Evolutionary conservation across 2,888 invertebrate genomes (phyloP).

Genomic region (Mimas tiliae): DNA sequence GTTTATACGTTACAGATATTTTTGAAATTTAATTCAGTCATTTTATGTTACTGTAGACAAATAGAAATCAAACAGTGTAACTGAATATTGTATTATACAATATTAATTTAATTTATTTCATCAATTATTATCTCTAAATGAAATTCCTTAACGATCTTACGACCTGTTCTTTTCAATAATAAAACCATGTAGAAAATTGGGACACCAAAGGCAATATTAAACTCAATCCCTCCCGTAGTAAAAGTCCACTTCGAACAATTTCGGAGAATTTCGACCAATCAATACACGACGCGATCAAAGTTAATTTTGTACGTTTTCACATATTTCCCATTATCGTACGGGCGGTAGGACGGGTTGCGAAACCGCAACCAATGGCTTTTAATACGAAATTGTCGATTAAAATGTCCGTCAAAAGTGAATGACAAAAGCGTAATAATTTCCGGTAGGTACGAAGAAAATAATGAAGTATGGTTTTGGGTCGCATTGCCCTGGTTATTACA

Average conservation of each 20-base stretch:
- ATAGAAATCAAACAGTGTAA: too few species aligned
- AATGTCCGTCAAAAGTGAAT: conserved; percentile 27
- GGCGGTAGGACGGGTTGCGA: not conserved
- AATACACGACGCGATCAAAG: conserved; percentile 7
- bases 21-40: too few species aligned
- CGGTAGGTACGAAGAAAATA: conserved; percentile 45
- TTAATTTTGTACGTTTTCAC: conserved; percentile 10
- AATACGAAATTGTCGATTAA: conserved; percentile 28
- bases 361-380: conserved; percentile 27
- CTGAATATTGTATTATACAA: too few species aligned
- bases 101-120: too few species aligned
- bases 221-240: not conserved
- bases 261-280: conserved; percentile 1
- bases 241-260: not conserved
- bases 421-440: conserved; percentile 52
- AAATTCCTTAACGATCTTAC: too few species aligned
- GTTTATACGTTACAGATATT: too few species aligned
- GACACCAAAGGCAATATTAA: too few species aligned
- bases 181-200: too few species aligned
- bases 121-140: too few species aligned
- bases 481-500: conserved; percentile 1
- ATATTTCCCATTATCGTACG: conserved; percentile 10
- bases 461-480: conserved; percentile 45
- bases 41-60: too few species aligned
- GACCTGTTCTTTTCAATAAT: too few species aligned